A percentile compares a stretch with the other conserved stretches of the same genome.
Conservation (phyloP, 2,797 vertebrate species). For the Lindbergichthys nudifrons region DNA sequence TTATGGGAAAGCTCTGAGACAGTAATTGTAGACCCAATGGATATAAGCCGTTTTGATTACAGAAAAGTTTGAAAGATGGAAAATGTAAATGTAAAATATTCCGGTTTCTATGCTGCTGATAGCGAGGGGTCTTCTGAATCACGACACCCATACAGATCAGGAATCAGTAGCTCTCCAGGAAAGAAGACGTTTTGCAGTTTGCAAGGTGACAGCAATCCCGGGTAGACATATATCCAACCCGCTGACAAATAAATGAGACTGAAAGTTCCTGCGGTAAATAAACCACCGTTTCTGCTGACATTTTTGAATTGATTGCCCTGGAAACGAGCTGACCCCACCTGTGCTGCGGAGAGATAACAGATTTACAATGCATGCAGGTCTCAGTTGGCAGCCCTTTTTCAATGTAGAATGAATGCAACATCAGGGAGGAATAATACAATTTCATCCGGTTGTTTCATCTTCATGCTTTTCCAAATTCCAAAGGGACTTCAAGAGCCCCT, state of each 20-base stretch:
- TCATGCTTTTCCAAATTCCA: slow-evolving; percentile 41
- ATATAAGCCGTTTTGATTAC: not conserved
- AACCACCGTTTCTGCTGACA: slow-evolving; percentile 64
- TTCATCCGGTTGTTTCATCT: slow-evolving; percentile 61
- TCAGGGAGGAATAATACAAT: slow-evolving; percentile 47
- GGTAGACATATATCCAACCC: slow-evolving; percentile 51
- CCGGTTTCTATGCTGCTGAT: not conserved
- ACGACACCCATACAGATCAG: slow-evolving; percentile 4
- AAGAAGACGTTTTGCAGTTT: slow-evolving; percentile 25
- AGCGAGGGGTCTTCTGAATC: slow-evolving; percentile 16
- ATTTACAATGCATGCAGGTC: slow-evolving; percentile 55
- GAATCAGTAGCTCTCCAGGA: slow-evolving; percentile 15
- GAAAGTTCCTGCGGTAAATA: slow-evolving; percentile 62
- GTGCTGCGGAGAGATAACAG: slow-evolving; percentile 65
- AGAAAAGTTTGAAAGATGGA: not conserved
- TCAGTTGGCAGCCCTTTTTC: slow-evolving; percentile 47
- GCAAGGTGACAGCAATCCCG: slow-evolving; percentile 31
- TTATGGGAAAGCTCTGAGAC: no score
- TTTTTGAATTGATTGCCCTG: slow-evolving; percentile 60
- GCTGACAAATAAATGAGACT: slow-evolving; percentile 68
- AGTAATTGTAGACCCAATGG: not conserved
- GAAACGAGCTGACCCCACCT: slow-evolving; percentile 62
- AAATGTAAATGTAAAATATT: not conserved
- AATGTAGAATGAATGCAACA: slow-evolving; percentile 52
- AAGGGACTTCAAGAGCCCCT: slow-evolving; percentile 55